phyloP scores from a whole-genome alignment of 2,888 invertebrate species.

The Ischnus inquisitorius region DNA sequence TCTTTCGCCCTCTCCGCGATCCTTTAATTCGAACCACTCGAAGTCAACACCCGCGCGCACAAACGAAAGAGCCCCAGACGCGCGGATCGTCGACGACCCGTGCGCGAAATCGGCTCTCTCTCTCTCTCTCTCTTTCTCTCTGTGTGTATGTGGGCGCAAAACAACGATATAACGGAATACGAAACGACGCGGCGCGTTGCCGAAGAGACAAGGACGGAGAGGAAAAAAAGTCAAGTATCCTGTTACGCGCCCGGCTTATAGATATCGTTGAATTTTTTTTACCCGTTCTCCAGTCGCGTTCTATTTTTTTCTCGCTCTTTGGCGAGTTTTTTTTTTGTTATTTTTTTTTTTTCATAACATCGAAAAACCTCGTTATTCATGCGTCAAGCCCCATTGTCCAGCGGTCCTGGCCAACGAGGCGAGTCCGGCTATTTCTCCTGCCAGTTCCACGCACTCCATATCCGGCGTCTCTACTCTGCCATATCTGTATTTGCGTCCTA shows the following conservation, averaged over 20 bases:
- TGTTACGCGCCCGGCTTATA: conserved; percentile 6
- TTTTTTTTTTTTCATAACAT: conserved; percentile 34
- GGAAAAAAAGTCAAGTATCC: conserved; percentile 33
- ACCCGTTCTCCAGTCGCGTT: conserved; percentile 20
- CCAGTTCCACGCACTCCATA: conserved; percentile 46
- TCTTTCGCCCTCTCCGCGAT: conserved; percentile 31
- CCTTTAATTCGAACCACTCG: conserved; percentile 52
- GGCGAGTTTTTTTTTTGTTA: conserved; percentile 24
- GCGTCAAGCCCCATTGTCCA: conserved; percentile 73
- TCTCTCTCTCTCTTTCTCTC: no score
- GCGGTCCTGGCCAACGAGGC: conserved; percentile 23
- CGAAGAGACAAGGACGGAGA: conserved; percentile 21
- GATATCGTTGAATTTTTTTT: conserved; percentile 17
- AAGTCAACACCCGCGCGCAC: conserved; percentile 36
- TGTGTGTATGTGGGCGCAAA: neutral
- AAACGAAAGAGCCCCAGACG: neutral
- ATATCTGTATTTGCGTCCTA: conserved; percentile 6
- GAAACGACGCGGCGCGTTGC: neutral
- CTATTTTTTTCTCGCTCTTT: conserved; percentile 40
- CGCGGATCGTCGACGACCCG: neutral
- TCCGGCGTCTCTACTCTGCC: neutral
- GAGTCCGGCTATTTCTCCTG: conserved; percentile 44
- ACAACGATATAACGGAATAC: conserved; percentile 5
- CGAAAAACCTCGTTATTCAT: conserved; percentile 77
- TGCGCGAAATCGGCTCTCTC: no score